These are phyloP conservation scores for Eristalinus sepulchralis DNA, from an alignment of 2,888 invertebrate genomes.

Conservation along the genomic window DNA sequence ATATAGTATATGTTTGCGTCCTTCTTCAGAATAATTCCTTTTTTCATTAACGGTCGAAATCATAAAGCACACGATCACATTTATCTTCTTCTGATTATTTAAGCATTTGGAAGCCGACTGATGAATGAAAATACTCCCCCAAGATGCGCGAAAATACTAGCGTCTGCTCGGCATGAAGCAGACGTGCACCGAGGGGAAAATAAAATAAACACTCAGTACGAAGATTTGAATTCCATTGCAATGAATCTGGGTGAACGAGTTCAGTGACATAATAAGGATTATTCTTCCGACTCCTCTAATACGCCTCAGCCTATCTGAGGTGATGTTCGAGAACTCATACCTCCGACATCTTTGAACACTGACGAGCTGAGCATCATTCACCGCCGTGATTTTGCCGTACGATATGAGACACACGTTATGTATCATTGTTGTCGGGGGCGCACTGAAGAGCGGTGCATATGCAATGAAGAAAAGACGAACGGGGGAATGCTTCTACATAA, in stretches of 20 bases:
- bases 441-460: slow-evolving; percentile 7
- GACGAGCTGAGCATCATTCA: slow-evolving; percentile 27
- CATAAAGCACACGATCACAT: slow-evolving; percentile 66
- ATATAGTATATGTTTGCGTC: not conserved
- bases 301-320: slow-evolving; percentile 39
- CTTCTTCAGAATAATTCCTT: slow-evolving; percentile 44
- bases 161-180: not conserved
- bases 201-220: slow-evolving; percentile 20
- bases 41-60: slow-evolving; percentile 62
- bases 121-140: slow-evolving; percentile 9
- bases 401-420: slow-evolving; percentile 28
- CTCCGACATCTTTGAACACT: slow-evolving; percentile 52
- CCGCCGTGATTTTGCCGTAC: slow-evolving; percentile 51
- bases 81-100: slow-evolving; percentile 27
- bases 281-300: slow-evolving; percentile 11
- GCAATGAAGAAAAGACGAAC: not conserved
- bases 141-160: not conserved
- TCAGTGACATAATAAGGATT: slow-evolving; percentile 68
- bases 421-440: slow-evolving; percentile 26
- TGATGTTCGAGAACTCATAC: not conserved
- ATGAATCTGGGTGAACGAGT: slow-evolving; percentile 68
- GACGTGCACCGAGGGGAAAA: not conserved
- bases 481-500: slow-evolving; percentile 40
- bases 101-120: slow-evolving; percentile 51
- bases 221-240: slow-evolving; percentile 65